Base-by-base conservation (phyloP, 2,113 vertebrate species). In the Chloebia gouldiae region DNA sequence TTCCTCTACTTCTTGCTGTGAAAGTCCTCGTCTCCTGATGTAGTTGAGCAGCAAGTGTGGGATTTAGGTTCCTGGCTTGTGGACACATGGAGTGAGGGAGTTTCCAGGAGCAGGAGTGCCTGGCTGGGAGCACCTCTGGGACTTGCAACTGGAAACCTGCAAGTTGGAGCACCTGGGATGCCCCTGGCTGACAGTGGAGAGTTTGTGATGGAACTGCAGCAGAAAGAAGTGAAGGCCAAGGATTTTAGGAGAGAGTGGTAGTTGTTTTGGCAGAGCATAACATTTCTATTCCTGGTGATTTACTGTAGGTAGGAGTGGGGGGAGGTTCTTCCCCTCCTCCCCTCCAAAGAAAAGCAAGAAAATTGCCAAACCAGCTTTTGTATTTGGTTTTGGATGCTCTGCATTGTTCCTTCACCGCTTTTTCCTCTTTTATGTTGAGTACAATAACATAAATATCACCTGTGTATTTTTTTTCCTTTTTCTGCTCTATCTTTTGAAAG, bases 11-110 rank as follows among this genome's bases (percentile, higher is more conserved):
- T 76, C 8, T 21, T 77, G 56, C 37, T 89, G 6, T 63, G 15
- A 8, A 77, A 86, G 35, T 50, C 40, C 18, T 84, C 9, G 16
- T 57, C 5, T 47, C 35, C 25, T 51, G 33, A 25, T 1, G 2
- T 22, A n/a, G 20, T 20, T 10, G 8, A 71, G 49, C 49, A 73
- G 20, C 1, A 12, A 40, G 18, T 0, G 0, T 73, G 69, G 44
- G 47, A 81, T n/a, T 44, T 88, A 60, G 17, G 30, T 78, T 91
- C 73, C 44, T 92, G 81, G 19, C 53, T 73, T 78, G 33, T 35
- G 39, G 44, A 33, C 25, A 15, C 24, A 2, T 18, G 25, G 40
- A 61, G 10, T 14, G 37, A 84, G 18, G 15, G 69, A 59, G 22
- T 42, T 88, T 19, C 24, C 2, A 7, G 51, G 24, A 71, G 39